phyloP scores from a whole-genome alignment of 2,797 vertebrate genomes.

The Coregonus suidteri region DNA sequence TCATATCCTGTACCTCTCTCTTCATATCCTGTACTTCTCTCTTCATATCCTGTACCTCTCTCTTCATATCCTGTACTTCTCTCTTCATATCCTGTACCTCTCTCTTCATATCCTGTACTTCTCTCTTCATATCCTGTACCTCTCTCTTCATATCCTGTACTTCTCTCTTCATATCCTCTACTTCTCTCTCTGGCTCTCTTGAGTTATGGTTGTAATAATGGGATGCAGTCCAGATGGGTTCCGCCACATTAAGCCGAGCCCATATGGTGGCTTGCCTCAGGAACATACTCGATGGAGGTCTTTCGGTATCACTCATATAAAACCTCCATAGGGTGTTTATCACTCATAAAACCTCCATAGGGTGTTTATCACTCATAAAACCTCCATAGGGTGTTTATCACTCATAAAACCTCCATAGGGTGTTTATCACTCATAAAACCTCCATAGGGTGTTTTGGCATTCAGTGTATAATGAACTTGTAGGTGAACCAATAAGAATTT shows the following conservation, averaged over 20 bases:
- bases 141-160: too few species aligned
- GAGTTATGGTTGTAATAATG: constrained; percentile 42
- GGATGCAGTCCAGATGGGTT: constrained; percentile 39
- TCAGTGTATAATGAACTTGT: neutral
- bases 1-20: too few species aligned
- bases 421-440: neutral
- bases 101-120: too few species aligned
- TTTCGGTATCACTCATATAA: neutral
- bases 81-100: too few species aligned
- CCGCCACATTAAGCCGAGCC: constrained; percentile 46
- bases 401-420: neutral
- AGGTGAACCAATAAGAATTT: neutral
- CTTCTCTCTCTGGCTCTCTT: neutral
- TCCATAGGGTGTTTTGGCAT: neutral
- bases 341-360: too few species aligned
- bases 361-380: neutral
- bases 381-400: neutral
- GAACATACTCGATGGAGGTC: constrained; percentile 25
- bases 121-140: too few species aligned
- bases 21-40: too few species aligned
- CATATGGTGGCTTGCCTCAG: constrained; percentile 35
- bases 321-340: too few species aligned
- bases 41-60: too few species aligned
- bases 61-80: too few species aligned
- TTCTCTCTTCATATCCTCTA: too few species aligned